A percentile compares a stretch with the other conserved stretches of the same genome.
phyloP scores from a whole-genome alignment of 2,797 vertebrate species.

The Poecilia velifera region DNA sequence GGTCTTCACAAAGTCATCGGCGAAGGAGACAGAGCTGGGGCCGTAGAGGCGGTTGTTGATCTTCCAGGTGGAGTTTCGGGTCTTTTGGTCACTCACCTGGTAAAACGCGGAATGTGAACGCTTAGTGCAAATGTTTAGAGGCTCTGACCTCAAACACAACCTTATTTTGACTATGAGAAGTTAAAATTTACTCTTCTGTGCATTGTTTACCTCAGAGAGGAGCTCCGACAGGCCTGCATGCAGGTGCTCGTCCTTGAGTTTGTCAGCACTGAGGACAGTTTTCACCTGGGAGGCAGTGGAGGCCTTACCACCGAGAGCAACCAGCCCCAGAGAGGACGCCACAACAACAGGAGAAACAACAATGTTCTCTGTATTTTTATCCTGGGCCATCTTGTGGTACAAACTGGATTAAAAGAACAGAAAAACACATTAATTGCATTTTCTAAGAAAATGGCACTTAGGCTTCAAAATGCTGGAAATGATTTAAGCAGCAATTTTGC shows the following conservation, averaged over 20 bases:
- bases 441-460: not conserved
- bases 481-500: not conserved
- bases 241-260: constrained; percentile 89
- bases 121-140: not conserved
- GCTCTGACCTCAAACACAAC: not conserved
- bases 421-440: not conserved
- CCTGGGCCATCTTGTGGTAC: constrained; percentile 93
- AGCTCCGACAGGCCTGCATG: constrained; percentile 91
- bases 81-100: constrained; percentile 86
- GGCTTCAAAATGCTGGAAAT: not conserved
- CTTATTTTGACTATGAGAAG: not conserved
- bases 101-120: not conserved
- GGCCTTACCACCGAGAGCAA: constrained; percentile 89
- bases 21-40: constrained; percentile 91
- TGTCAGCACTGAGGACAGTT: constrained; percentile 87
- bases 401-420: constrained; percentile 75
- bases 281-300: constrained; percentile 92
- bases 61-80: constrained; percentile 95
- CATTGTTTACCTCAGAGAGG: constrained; percentile 77
- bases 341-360: constrained; percentile 93
- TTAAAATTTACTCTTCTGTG: not conserved
- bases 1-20: constrained; percentile 90
- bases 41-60: constrained; percentile 92
- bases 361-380: constrained; percentile 93
- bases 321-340: constrained; percentile 93